Evolutionary conservation across 1,140 invertebrate genomes (phyloP).

Genomic region (Octopus sinensis): DNA sequence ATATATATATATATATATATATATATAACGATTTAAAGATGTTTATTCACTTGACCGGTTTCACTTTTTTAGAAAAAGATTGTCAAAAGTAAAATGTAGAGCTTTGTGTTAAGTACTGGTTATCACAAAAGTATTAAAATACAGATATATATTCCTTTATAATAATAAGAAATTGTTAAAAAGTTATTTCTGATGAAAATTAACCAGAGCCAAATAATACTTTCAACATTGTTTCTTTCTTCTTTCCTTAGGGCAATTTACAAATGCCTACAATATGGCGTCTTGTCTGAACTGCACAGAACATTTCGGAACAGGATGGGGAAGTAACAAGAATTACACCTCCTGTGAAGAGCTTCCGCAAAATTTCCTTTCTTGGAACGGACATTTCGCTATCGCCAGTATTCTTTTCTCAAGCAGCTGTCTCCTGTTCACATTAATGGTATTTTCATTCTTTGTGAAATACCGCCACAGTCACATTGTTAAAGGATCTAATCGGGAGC

Average conservation of each 20-base stretch:
- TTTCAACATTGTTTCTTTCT: background rate
- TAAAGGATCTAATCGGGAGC: conserved; percentile 3
- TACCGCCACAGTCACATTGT: background rate
- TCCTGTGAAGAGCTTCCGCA: background rate
- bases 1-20: too few relatives aligned
- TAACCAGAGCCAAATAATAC: too few relatives aligned
- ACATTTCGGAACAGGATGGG: background rate
- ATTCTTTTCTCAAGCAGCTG: background rate
- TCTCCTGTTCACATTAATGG: background rate
- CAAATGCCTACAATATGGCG: background rate
- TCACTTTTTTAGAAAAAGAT: too few relatives aligned
- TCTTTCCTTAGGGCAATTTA: background rate
- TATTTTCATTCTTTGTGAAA: background rate
- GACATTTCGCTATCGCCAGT: background rate
- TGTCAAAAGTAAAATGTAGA: too few relatives aligned
- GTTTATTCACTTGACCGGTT: too few relatives aligned
- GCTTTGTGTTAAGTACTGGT: too few relatives aligned
- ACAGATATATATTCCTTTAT: too few relatives aligned
- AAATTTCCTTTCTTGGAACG: background rate
- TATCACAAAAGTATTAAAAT: too few relatives aligned
- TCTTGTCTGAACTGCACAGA: background rate
- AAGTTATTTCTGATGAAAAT: too few relatives aligned
- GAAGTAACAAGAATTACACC: background rate
- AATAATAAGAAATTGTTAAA: too few relatives aligned
- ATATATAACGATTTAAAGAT: too few relatives aligned